A percentile compares a stretch with the other conserved stretches of the same genome.
These are phyloP conservation scores for Scarus forsteni DNA, from an alignment of 2,797 vertebrate genomes.

Conservation along the genomic window DNA sequence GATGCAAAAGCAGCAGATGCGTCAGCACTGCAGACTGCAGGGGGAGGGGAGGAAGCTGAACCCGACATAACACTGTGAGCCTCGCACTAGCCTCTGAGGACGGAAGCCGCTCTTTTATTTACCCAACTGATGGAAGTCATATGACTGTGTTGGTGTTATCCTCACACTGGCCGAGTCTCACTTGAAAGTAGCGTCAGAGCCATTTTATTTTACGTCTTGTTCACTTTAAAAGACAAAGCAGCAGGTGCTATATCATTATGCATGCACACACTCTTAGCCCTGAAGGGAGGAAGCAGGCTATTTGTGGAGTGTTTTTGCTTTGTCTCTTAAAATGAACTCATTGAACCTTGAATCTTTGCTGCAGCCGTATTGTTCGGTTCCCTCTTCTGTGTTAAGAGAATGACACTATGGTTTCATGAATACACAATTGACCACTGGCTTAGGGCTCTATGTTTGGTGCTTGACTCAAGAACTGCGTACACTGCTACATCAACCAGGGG, in stretches of 20 bases:
- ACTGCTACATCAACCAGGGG: conserved; percentile 30
- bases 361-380: neutral
- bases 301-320: conserved; percentile 10
- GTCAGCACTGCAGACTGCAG: conserved; percentile 85
- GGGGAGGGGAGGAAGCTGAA: conserved; percentile 92
- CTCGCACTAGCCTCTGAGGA: conserved; percentile 64
- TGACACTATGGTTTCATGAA: conserved; percentile 69
- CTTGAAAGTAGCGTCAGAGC: conserved; percentile 30
- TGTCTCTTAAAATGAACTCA: conserved; percentile 7
- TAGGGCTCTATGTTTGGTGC: conserved; percentile 36
- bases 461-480: conserved; percentile 10
- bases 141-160: conserved; percentile 32
- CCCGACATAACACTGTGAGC: conserved; percentile 83
- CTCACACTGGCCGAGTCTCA: conserved; percentile 13
- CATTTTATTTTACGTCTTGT: conserved; percentile 5
- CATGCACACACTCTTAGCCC: conserved; percentile 15
- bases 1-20: conserved; percentile 93
- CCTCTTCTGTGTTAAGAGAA: conserved; percentile 4
- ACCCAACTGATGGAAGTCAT: conserved; percentile 40
- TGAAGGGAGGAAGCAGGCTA: conserved; percentile 35
- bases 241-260: conserved; percentile 37
- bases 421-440: conserved; percentile 84
- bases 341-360: conserved; percentile 1
- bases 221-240: conserved; percentile 38
- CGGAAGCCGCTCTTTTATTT: conserved; percentile 68